phyloP scores from a whole-genome alignment of 2,888 invertebrate species.

The Protophormia terraenovae region DNA sequence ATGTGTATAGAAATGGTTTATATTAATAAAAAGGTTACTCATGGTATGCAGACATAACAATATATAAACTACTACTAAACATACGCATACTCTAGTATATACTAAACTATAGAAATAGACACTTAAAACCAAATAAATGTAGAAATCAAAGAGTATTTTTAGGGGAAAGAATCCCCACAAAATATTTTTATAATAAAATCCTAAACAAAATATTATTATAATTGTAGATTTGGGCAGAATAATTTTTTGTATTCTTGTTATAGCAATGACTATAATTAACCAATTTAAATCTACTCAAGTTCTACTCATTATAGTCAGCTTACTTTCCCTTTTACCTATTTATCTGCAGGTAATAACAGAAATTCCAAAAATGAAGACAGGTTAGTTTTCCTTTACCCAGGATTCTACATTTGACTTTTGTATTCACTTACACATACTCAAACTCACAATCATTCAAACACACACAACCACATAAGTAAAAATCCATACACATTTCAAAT shows the following conservation, averaged over 20 bases:
- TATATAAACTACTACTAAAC: not conserved
- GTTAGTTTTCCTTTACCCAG: not conserved
- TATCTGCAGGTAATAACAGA: not conserved
- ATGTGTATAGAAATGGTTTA: not conserved
- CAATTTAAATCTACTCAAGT: no score
- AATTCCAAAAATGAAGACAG: not conserved
- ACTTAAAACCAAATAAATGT: constrained; percentile 1
- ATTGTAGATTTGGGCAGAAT: no score
- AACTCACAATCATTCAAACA: not conserved
- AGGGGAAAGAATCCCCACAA: not conserved
- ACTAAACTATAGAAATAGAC: not conserved
- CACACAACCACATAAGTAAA: no score
- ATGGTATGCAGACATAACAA: not conserved
- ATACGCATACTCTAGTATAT: not conserved
- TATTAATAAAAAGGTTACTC: not conserved
- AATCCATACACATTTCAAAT: not conserved
- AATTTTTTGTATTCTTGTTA: not conserved
- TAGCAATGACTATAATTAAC: no score
- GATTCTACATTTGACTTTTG: not conserved
- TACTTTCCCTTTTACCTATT: not conserved
- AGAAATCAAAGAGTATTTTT: not conserved
- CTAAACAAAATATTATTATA: no score
- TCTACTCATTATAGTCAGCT: not conserved
- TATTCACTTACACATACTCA: not conserved
- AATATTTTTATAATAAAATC: not conserved